Conservation (phyloP, 1,140 invertebrate genomes). For the Eulimnadia texana region DNA sequence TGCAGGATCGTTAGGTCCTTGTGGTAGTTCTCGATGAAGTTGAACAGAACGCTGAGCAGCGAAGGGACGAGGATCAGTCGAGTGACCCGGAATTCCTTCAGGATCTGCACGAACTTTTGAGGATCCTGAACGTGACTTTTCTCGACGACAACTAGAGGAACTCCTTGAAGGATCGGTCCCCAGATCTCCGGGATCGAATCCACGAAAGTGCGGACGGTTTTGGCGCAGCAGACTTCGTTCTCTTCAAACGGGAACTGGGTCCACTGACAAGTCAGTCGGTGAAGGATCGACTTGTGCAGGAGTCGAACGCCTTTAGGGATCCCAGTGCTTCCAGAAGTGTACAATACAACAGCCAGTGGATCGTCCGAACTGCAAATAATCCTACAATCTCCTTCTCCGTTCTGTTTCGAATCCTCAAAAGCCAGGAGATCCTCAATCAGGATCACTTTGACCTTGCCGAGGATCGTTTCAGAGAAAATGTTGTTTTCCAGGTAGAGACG, state of each 20-base stretch:
- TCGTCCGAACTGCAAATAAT: not conserved
- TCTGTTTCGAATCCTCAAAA: not conserved
- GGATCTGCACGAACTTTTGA: constrained; percentile 44
- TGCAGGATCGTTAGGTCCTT: constrained; percentile 26
- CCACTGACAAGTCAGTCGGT: constrained; percentile 73
- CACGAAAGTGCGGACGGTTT: constrained; percentile 74
- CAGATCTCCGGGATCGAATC: constrained; percentile 75
- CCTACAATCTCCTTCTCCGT: not conserved
- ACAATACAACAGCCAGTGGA: constrained; percentile 54
- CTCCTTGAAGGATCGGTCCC: constrained; percentile 55
- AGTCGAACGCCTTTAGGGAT: constrained; percentile 80
- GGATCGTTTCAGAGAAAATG: not conserved
- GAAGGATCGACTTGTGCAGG: constrained; percentile 59
- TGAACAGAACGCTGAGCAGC: constrained; percentile 52
- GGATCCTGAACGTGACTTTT: constrained; percentile 56
- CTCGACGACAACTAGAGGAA: constrained; percentile 49
- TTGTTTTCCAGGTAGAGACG: not conserved
- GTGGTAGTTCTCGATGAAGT: not conserved
- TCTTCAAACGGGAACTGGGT: constrained; percentile 48
- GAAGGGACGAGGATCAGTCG: constrained; percentile 67
- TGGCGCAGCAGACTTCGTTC: constrained; percentile 62
- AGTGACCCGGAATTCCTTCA: constrained; percentile 55
- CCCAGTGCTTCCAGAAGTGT: constrained; percentile 86
- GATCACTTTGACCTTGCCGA: not conserved
- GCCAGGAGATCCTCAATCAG: not conserved